Conservation (phyloP, 2,113 vertebrate species). For the Chascanopsetta lugubris region DNA sequence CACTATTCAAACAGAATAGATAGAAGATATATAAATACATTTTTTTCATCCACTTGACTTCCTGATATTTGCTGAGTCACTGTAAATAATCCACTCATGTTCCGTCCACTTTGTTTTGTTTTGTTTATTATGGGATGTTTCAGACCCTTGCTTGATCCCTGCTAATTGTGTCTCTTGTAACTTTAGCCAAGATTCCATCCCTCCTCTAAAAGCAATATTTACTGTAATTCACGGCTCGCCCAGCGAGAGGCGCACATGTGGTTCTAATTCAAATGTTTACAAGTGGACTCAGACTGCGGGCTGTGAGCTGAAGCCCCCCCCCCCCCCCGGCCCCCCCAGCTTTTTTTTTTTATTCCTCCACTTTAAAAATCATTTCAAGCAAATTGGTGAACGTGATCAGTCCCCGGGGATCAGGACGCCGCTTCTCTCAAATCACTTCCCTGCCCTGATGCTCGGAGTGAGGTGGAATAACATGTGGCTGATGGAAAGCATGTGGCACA, state of each 20-base stretch:
- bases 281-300: slow-evolving; percentile 30
- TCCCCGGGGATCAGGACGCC: slow-evolving; percentile 27
- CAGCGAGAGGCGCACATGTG: slow-evolving; percentile 55
- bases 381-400: slow-evolving; percentile 43
- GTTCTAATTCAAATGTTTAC: slow-evolving; percentile 60
- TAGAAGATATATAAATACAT: too few relatives aligned
- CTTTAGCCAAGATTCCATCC: slow-evolving; percentile 26
- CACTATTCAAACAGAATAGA: too few relatives aligned
- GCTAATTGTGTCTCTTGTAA: slow-evolving; percentile 2
- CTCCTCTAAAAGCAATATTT: slow-evolving; percentile 6
- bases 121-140: too few relatives aligned
- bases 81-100: background rate
- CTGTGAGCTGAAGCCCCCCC: slow-evolving; percentile 32
- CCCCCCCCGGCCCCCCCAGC: too few relatives aligned
- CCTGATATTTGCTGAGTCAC: too few relatives aligned
- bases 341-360: slow-evolving; percentile 54
- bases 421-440: slow-evolving; percentile 51
- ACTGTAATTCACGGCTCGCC: slow-evolving; percentile 25
- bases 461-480: slow-evolving; percentile 43
- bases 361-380: slow-evolving; percentile 59
- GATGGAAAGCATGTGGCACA: slow-evolving; percentile 51
- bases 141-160: slow-evolving; percentile 25
- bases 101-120: background rate
- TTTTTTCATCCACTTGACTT: too few relatives aligned
- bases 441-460: slow-evolving; percentile 34